Percentiles rank a stretch among this genome's conserved stretches.
Evolutionary conservation across 2,888 invertebrate genomes (phyloP).

Genomic region (Zonitis immaculata): DNA sequence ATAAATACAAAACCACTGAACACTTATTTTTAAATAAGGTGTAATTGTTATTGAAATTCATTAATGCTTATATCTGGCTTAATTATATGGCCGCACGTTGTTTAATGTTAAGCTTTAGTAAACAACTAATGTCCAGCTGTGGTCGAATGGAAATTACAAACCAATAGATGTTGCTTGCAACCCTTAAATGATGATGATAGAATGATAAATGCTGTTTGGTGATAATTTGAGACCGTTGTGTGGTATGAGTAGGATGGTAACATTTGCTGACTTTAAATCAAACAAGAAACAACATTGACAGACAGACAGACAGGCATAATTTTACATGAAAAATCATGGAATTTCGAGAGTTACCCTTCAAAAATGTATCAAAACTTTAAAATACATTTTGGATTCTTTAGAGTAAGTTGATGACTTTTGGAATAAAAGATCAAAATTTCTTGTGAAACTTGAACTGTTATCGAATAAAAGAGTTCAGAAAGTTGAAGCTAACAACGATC

Average conservation of each 20-base stretch:
- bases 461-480: too few relatives aligned
- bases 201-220: conserved; percentile 34
- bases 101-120: conserved; percentile 23
- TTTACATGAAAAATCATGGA: too few relatives aligned
- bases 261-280: neutral
- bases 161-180: conserved; percentile 25
- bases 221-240: neutral
- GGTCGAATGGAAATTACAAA: conserved; percentile 38
- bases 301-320: too few relatives aligned
- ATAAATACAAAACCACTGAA: neutral
- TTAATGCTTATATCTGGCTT: neutral
- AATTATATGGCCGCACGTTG: neutral
- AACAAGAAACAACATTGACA: too few relatives aligned
- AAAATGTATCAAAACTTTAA: too few relatives aligned
- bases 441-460: too few relatives aligned
- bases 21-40: neutral
- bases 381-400: too few relatives aligned
- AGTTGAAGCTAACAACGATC: too few relatives aligned
- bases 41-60: neutral
- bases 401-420: too few relatives aligned
- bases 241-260: neutral
- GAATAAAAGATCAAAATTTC: too few relatives aligned
- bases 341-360: too few relatives aligned
- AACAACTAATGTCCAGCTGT: conserved; percentile 33
- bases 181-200: conserved; percentile 15